phyloP scores from a whole-genome alignment of 2,797 vertebrate species.

The Denticeps clupeoides region DNA sequence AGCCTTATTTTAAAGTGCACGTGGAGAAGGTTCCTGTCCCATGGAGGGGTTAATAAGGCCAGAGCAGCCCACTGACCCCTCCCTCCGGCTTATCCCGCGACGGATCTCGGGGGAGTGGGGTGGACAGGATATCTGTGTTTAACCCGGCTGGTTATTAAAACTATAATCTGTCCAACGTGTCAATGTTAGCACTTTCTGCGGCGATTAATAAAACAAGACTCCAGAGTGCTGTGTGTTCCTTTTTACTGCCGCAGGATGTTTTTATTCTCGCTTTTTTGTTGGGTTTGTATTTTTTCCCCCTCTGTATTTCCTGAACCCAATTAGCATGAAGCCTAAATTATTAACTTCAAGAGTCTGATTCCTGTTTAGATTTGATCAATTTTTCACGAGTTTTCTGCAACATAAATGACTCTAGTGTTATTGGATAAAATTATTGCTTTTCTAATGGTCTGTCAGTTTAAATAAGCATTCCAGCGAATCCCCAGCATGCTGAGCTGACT shows the following conservation, averaged over 20 bases:
- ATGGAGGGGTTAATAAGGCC: slow-evolving; percentile 7
- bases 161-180: slow-evolving; percentile 85
- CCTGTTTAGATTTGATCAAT: slow-evolving; percentile 3
- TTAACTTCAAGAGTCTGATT: slow-evolving; percentile 37
- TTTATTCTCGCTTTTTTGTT: slow-evolving; percentile 51
- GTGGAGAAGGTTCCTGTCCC: too few relatives aligned
- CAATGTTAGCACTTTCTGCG: slow-evolving; percentile 89
- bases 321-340: slow-evolving; percentile 62
- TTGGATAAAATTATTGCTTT: slow-evolving; percentile 4
- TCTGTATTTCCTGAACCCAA: slow-evolving; percentile 32
- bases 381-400: background rate
- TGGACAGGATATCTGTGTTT: slow-evolving; percentile 45
- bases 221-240: slow-evolving; percentile 66
- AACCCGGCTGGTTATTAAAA: slow-evolving; percentile 69
- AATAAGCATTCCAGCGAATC: background rate
- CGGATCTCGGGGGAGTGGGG: background rate
- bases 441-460: background rate
- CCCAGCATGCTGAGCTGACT: too few relatives aligned
- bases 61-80: slow-evolving; percentile 5
- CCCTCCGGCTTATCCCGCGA: too few relatives aligned
- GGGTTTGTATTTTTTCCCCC: slow-evolving; percentile 52
- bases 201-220: slow-evolving; percentile 85
- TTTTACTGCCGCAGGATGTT: slow-evolving; percentile 58
- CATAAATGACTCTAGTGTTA: slow-evolving; percentile 5
- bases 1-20: slow-evolving; percentile 64